A percentile compares a stretch with the other conserved stretches of the same genome.
phyloP scores from a whole-genome alignment of 2,113 vertebrate species.

The Isichthys henryi region DNA sequence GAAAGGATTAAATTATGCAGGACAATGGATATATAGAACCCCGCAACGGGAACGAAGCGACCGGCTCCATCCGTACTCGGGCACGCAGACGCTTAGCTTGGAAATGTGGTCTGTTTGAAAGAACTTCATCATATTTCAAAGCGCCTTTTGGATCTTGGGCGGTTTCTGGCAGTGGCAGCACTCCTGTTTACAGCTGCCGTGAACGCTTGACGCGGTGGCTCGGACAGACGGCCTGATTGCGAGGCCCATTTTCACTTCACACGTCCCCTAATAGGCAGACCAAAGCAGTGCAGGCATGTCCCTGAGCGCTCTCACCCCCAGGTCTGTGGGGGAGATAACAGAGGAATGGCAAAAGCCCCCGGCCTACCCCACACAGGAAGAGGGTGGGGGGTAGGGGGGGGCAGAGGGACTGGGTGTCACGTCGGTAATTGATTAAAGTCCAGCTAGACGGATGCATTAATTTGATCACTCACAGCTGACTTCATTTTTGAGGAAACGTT shows the following conservation, averaged over 20 bases:
- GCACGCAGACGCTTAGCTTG: not conserved
- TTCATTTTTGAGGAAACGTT: not conserved
- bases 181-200: constrained; percentile 32
- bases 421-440: not conserved
- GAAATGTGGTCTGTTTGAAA: constrained; percentile 18
- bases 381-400: not conserved
- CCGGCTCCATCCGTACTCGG: not conserved
- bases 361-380: not conserved
- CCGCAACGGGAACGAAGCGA: not conserved
- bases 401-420: not conserved
- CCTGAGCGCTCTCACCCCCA: constrained; percentile 67
- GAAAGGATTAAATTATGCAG: constrained; percentile 15
- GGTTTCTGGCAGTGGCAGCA: constrained; percentile 1
- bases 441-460: not conserved
- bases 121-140: constrained; percentile 23
- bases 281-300: constrained; percentile 70
- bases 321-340: constrained; percentile 76
- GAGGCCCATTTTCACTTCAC: constrained; percentile 67
- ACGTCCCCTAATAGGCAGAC: constrained; percentile 76
- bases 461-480: not conserved
- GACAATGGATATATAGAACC: not conserved
- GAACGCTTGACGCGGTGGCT: constrained; percentile 4
- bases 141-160: constrained; percentile 16
- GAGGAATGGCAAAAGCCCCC: constrained; percentile 44
- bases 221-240: constrained; percentile 47